Evolutionary conservation across 2,113 vertebrate genomes (phyloP).

Genomic region (Spea bombifrons): DNA sequence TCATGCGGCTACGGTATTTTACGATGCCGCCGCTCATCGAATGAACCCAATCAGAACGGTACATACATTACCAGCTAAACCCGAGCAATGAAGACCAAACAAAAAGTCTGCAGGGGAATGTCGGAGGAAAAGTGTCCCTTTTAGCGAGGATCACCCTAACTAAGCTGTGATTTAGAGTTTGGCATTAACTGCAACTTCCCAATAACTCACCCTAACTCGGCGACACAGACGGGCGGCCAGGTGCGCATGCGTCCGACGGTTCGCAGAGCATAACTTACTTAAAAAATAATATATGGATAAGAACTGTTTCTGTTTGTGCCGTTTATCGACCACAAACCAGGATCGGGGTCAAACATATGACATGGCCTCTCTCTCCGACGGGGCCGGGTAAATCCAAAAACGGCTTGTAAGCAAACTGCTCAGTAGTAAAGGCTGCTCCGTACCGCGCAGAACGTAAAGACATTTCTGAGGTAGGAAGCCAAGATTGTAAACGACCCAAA

Average conservation of each 20-base stretch:
- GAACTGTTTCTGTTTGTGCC: not conserved
- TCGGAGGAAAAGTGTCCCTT: constrained; percentile 49
- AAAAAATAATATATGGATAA: constrained; percentile 13
- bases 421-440: constrained; percentile 18
- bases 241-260: not conserved
- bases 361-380: not conserved
- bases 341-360: no score
- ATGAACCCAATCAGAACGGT: constrained; percentile 24
- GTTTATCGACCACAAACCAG: not conserved
- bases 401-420: constrained; percentile 17
- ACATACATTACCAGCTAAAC: constrained; percentile 48
- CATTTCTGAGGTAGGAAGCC: constrained; percentile 43
- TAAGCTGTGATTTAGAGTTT: constrained; percentile 55
- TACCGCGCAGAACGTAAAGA: constrained; percentile 26
- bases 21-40: constrained; percentile 21
- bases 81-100: constrained; percentile 42
- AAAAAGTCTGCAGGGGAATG: not conserved
- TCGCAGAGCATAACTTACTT: not conserved
- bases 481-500: constrained; percentile 40
- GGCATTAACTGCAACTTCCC: constrained; percentile 20
- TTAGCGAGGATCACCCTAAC: constrained; percentile 56
- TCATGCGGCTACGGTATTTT: constrained; percentile 38
- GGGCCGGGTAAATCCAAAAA: not conserved
- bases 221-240: constrained; percentile 21
- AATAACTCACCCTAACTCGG: constrained; percentile 47